These are phyloP conservation scores for Luehdorfia chinensis DNA, from an alignment of 1,140 invertebrate genomes.

Conservation along the genomic window DNA sequence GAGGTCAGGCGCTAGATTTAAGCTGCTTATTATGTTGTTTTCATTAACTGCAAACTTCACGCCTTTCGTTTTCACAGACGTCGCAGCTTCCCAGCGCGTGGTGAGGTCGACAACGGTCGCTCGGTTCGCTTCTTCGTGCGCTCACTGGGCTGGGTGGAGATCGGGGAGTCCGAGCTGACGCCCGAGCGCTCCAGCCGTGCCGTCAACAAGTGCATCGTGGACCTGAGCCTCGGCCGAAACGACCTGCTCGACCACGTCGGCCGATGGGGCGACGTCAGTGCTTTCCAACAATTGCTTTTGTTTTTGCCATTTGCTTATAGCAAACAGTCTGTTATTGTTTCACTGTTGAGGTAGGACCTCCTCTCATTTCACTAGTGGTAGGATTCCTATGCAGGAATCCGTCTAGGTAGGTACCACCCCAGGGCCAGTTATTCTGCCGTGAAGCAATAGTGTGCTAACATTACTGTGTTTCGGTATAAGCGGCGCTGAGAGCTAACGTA, in stretches of 20 bases:
- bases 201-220: constrained; percentile 97
- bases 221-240: constrained; percentile 91
- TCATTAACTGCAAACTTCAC: too few relatives aligned
- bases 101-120: constrained; percentile 85
- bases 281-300: not conserved
- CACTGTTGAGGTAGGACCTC: too few relatives aligned
- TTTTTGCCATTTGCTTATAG: not conserved
- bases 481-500: too few relatives aligned
- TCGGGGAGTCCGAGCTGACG: constrained; percentile 95
- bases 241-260: constrained; percentile 94
- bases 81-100: constrained; percentile 87
- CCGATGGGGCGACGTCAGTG: constrained; percentile 95
- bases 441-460: too few relatives aligned
- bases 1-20: too few relatives aligned
- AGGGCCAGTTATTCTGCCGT: too few relatives aligned
- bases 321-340: too few relatives aligned
- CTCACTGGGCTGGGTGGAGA: constrained; percentile 95
- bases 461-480: too few relatives aligned
- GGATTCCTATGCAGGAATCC: too few relatives aligned
- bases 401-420: too few relatives aligned
- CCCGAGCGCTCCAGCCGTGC: constrained; percentile 95
- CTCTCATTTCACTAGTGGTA: too few relatives aligned
- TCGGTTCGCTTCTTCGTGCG: constrained; percentile 92
- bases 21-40: too few relatives aligned
- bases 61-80: constrained; percentile 80